Evolutionary conservation across 2,888 invertebrate genomes (phyloP), one percentile per base, ranked within the genome.

Genomic region (Tetranychus piercei): DNA sequence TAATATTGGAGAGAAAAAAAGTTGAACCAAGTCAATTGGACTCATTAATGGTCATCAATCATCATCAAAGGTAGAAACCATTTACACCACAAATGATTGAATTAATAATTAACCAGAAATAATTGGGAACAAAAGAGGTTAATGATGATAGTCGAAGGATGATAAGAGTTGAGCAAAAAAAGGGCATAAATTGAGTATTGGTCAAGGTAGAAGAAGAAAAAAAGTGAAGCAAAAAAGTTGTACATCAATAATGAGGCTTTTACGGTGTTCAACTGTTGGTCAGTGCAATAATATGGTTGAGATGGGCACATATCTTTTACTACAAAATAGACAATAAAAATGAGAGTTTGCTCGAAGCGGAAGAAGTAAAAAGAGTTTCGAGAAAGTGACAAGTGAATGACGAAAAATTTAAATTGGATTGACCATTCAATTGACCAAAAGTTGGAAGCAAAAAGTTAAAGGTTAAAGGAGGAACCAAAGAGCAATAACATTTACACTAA

Each of bases 51-150:
- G 34, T 34, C 34, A 55, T 55, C 55, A 55, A 55, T 55, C 55
- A 55, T 55, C 15, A 9, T 55, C 11, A 34, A 34, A 34, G 34
- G 34, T 34, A 55, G 6, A 11, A 55, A 55, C 15, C 55, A 55
- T 55, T 55, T 55, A 15, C 9, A 55, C 55, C 55, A 55, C 55
- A 55, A 55, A 34, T 55, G 55, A 55, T 55, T 55, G 15, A 55
- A 55, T 55, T 55, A 55, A 55, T 55, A 55, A 55, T 55, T 55
- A 55, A 55, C 55, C 55, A 55, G 55, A 55, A 55, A 55, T 55
- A 55, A 55, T 55, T 55, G 55, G 55, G 15, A 15, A 55, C 55
- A 55, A 55, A 55, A 55, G 55, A 55, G 15, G 55, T 15, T 6
- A 55, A 55, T 55, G 55, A 55, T 3, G 55, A 55, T 55, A 55